Evolutionary conservation across 2,797 vertebrate species (phyloP).

Genomic region (Chrosomus eos): DNA sequence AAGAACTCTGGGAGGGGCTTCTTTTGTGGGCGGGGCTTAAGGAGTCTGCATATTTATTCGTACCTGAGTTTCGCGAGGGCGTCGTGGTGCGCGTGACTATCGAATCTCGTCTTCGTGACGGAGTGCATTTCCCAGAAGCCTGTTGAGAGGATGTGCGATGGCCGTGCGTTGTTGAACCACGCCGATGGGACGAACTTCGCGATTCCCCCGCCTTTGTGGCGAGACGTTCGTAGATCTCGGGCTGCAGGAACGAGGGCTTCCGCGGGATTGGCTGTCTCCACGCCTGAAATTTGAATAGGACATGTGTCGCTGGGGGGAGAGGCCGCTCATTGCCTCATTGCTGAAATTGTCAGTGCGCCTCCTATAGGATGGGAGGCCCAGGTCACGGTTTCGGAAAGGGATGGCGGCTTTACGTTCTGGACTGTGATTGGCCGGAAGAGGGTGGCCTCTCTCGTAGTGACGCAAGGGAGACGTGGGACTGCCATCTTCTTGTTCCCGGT

Average conservation of each 20-base stretch:
- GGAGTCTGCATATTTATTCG: conserved; percentile 63
- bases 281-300: conserved; percentile 80
- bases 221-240: conserved; percentile 77
- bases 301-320: conserved; percentile 81
- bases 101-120: conserved; percentile 69
- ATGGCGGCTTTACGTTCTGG: conserved; percentile 80
- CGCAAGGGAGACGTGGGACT: conserved; percentile 59
- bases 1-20: conserved; percentile 72
- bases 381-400: conserved; percentile 79
- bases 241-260: conserved; percentile 70
- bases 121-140: conserved; percentile 75
- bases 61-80: conserved; percentile 60
- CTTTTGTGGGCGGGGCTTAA: conserved; percentile 61
- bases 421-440: conserved; percentile 78
- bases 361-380: conserved; percentile 78
- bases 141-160: conserved; percentile 65
- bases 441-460: conserved; percentile 72
- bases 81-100: conserved; percentile 61
- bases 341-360: conserved; percentile 70
- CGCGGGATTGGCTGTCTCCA: conserved; percentile 67
- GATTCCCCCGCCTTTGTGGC: conserved; percentile 65
- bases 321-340: conserved; percentile 74
- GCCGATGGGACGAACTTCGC: conserved; percentile 58
- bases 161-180: conserved; percentile 66
- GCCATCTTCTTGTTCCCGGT: conserved; percentile 60